Evolutionary conservation across 2,113 vertebrate genomes (phyloP).

Genomic region (Bufo gargarizans): DNA sequence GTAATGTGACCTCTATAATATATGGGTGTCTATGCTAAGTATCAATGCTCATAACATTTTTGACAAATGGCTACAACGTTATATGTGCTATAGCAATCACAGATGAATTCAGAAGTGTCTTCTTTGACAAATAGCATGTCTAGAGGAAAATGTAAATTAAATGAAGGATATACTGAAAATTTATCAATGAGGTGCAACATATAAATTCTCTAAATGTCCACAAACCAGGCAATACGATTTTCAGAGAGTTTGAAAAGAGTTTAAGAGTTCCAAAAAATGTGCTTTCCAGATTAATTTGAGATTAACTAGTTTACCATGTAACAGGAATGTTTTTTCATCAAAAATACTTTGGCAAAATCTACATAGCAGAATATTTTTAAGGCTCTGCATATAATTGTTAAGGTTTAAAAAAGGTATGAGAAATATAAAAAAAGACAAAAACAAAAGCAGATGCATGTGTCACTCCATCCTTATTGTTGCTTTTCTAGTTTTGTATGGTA

Average conservation of each 20-base stretch:
- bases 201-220: constrained; percentile 25
- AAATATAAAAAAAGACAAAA: no score
- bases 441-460: no score
- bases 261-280: neutral
- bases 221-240: neutral
- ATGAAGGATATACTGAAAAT: constrained; percentile 36
- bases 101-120: constrained; percentile 20
- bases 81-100: constrained; percentile 37
- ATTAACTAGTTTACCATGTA: neutral
- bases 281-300: neutral
- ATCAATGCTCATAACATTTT: constrained; percentile 13
- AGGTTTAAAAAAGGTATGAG: no score
- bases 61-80: constrained; percentile 29
- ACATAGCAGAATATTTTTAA: no score
- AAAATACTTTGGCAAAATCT: neutral
- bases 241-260: neutral
- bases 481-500: neutral
- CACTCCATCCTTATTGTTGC: neutral
- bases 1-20: neutral
- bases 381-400: no score
- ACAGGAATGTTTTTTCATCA: neutral
- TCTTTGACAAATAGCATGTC: constrained; percentile 40
- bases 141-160: constrained; percentile 39
- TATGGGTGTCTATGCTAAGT: neutral
- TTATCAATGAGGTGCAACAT: constrained; percentile 17